These are phyloP conservation scores for Plectus sambesii DNA, from an alignment of 1,140 invertebrate genomes.

Conservation along the genomic window DNA sequence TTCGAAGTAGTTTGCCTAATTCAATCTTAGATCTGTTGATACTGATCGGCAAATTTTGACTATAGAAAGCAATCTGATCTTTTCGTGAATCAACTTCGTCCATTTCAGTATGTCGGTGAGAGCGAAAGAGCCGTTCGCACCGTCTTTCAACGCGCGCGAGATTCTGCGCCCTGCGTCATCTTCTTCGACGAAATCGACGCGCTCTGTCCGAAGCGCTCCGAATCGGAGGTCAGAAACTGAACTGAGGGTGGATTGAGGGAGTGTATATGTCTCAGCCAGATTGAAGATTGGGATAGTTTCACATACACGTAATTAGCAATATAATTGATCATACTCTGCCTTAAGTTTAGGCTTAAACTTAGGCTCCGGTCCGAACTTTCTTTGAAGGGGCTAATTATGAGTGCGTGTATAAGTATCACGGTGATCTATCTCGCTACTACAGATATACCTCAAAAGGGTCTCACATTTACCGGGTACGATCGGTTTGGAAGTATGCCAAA, in stretches of 20 bases:
- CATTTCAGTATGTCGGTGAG: slow-evolving; percentile 85
- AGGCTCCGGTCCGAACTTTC: no score
- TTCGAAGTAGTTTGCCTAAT: no score
- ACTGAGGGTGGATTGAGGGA: slow-evolving; percentile 39
- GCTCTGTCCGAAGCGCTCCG: slow-evolving; percentile 74
- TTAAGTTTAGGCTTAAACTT: no score
- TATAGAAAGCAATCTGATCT: slow-evolving; percentile 12
- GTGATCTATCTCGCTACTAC: no score
- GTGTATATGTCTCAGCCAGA: neutral
- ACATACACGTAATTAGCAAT: no score
- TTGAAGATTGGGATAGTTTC: neutral
- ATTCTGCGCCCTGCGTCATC: slow-evolving; percentile 92
- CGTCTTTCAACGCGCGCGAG: slow-evolving; percentile 80
- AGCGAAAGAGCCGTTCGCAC: slow-evolving; percentile 89
- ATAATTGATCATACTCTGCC: no score
- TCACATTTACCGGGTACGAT: neutral
- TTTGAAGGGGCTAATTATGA: no score
- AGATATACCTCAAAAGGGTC: no score
- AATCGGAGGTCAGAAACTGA: slow-evolving; percentile 61
- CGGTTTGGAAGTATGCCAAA: no score
- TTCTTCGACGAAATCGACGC: slow-evolving; percentile 99
- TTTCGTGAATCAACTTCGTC: slow-evolving; percentile 20
- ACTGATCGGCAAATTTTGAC: no score
- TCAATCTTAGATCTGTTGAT: no score
- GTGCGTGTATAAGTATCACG: no score